These are phyloP conservation scores for Drosophila kanapiae DNA, from an alignment of 1,140 invertebrate species.

Conservation along the genomic window DNA sequence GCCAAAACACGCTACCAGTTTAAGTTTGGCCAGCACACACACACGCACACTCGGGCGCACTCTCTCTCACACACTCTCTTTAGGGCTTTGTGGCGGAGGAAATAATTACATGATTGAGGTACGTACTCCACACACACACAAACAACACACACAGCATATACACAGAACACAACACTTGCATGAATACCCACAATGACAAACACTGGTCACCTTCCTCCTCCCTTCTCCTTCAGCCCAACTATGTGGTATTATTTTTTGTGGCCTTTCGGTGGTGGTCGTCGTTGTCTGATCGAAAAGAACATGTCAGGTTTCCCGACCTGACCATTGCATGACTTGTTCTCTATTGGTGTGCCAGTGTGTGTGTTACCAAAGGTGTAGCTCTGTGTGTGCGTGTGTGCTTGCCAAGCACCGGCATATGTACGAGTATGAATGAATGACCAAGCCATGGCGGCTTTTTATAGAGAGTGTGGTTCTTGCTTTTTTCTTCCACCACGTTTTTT, in stretches of 20 bases:
- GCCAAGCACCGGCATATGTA: slow-evolving; percentile 49
- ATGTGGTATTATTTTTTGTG: slow-evolving; percentile 28
- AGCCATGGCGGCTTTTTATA: slow-evolving; percentile 72
- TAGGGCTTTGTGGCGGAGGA: slow-evolving; percentile 67
- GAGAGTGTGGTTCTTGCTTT: slow-evolving; percentile 60
- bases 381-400: slow-evolving; percentile 33
- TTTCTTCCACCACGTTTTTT: slow-evolving; percentile 24
- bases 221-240: background rate
- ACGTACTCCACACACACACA: slow-evolving; percentile 67
- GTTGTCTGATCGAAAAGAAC: slow-evolving; percentile 81
- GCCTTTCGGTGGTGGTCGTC: slow-evolving; percentile 48
- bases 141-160: slow-evolving; percentile 17
- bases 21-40: slow-evolving; percentile 37
- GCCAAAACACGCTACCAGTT: slow-evolving; percentile 59
- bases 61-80: slow-evolving; percentile 27
- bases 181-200: slow-evolving; percentile 59
- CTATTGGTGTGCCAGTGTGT: slow-evolving; percentile 12
- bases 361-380: slow-evolving; percentile 5
- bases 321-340: slow-evolving; percentile 71
- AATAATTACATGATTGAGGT: slow-evolving; percentile 85
- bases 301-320: slow-evolving; percentile 67
- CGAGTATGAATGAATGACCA: slow-evolving; percentile 55
- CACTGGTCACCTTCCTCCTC: slow-evolving; percentile 7
- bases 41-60: slow-evolving; percentile 9
- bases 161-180: slow-evolving; percentile 28